These are phyloP conservation scores for Acanthornis magna DNA, from an alignment of 2,797 vertebrate genomes.

Conservation along the genomic window DNA sequence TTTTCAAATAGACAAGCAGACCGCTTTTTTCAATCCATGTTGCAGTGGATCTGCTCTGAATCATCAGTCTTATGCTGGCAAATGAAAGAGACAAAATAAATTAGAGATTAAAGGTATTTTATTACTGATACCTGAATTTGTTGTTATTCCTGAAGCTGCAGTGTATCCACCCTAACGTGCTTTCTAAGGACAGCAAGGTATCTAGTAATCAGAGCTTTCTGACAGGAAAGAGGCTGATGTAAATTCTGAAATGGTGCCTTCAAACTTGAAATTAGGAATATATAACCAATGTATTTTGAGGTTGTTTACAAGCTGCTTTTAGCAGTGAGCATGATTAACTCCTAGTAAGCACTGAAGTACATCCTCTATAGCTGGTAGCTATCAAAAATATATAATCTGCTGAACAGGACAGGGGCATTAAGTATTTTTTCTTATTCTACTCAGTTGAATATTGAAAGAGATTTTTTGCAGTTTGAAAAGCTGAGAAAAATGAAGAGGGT, in stretches of 20 bases:
- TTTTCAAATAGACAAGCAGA: neutral
- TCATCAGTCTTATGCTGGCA: neutral
- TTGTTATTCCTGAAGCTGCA: neutral
- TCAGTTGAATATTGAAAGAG: neutral
- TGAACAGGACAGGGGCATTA: neutral
- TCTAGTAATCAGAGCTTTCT: neutral
- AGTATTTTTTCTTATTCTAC: neutral
- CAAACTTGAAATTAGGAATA: neutral
- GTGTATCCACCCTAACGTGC: neutral
- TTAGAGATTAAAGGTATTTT: neutral
- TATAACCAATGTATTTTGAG: neutral
- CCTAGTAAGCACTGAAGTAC: neutral
- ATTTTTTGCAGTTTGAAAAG: neutral
- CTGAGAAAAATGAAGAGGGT: neutral
- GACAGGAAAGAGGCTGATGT: neutral
- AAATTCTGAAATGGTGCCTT: neutral
- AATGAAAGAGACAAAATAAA: neutral
- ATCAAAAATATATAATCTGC: neutral
- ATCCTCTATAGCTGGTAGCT: neutral
- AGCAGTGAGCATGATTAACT: neutral
- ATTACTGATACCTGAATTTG: neutral
- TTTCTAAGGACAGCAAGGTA: neutral
- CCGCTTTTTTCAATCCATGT: neutral
- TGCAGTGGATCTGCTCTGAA: neutral
- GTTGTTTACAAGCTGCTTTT: neutral